Conservation (phyloP, 2,797 vertebrate species). For the Trachops cirrhosus region DNA sequence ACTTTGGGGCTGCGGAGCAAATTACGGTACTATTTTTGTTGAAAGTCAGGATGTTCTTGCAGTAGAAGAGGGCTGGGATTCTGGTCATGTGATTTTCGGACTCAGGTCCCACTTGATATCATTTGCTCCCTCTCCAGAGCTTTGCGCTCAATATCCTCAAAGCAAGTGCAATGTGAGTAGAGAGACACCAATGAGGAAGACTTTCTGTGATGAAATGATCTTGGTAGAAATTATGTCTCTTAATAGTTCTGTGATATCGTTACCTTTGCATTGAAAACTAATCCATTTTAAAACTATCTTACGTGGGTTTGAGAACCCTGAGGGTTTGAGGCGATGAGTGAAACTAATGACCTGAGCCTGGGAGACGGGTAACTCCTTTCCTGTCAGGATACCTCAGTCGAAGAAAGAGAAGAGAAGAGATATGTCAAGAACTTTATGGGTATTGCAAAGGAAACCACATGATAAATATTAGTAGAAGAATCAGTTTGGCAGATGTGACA, state of each 20-base stretch:
- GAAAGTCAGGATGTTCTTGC: constrained; percentile 4
- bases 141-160: background rate
- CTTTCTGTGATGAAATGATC: background rate
- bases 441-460: background rate
- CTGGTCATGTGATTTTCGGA: background rate
- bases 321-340: background rate
- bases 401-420: background rate
- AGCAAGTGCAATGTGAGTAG: background rate
- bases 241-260: background rate
- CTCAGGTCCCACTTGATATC: background rate
- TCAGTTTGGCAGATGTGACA: background rate
- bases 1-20: background rate
- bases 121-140: background rate
- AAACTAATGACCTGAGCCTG: background rate
- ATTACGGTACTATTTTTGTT: constrained; percentile 35
- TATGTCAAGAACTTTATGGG: background rate
- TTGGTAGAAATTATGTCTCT: background rate
- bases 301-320: background rate
- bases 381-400: background rate
- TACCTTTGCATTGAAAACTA: background rate
- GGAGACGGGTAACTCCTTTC: background rate
- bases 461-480: background rate
- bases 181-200: background rate
- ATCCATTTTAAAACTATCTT: background rate
- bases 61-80: background rate